Evolutionary conservation across 2,113 vertebrate species (phyloP).

Genomic region (Prietella phreatophila): DNA sequence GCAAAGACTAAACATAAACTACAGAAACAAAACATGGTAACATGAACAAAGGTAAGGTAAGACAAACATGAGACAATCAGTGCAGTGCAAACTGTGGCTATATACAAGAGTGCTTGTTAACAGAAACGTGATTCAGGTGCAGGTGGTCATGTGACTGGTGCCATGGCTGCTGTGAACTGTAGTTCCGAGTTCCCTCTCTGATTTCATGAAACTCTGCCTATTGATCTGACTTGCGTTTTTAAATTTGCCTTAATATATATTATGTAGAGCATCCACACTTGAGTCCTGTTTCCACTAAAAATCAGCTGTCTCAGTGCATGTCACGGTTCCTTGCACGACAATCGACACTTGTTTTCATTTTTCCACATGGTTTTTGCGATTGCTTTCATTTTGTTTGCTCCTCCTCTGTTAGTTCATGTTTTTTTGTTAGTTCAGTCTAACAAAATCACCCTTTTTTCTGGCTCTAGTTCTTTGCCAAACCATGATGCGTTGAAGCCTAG

Average conservation of each 20-base stretch:
- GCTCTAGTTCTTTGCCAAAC: neutral
- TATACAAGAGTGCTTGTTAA: too few relatives aligned
- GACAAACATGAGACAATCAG: too few relatives aligned
- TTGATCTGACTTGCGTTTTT: neutral
- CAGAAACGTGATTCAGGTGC: too few relatives aligned
- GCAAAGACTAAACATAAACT: too few relatives aligned
- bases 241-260: neutral
- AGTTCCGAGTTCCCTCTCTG: too few relatives aligned
- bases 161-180: too few relatives aligned
- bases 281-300: neutral
- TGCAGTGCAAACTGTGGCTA: too few relatives aligned
- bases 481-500: neutral
- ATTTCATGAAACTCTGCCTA: neutral
- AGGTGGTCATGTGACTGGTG: too few relatives aligned
- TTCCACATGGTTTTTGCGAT: neutral
- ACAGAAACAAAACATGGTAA: too few relatives aligned
- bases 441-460: neutral
- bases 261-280: neutral
- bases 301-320: neutral
- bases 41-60: too few relatives aligned
- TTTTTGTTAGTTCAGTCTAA: neutral
- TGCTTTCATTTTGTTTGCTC: neutral
- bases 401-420: neutral
- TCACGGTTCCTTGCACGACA: neutral
- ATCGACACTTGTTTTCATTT: neutral